These are phyloP conservation scores for Belgica antarctica DNA, from an alignment of 2,888 invertebrate genomes.

Conservation along the genomic window DNA sequence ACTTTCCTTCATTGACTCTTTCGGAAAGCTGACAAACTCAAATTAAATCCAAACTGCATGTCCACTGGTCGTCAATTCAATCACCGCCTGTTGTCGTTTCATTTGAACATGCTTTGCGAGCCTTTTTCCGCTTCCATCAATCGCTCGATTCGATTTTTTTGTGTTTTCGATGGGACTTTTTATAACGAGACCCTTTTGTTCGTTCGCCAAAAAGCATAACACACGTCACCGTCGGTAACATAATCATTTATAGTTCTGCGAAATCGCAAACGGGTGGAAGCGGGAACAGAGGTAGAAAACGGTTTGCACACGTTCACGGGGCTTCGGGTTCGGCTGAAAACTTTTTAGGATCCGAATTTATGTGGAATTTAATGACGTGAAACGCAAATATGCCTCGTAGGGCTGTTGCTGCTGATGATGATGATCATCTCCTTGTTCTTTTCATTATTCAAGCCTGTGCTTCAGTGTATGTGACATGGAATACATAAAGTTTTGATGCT, in stretches of 20 bases:
- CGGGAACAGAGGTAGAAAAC: not conserved
- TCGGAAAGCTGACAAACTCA: too few relatives aligned
- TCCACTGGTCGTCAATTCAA: not conserved
- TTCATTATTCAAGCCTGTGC: conserved; percentile 2
- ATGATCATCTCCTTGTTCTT: conserved; percentile 6
- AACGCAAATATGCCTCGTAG: not conserved
- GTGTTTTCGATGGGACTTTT: not conserved
- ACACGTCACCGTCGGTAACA: conserved; percentile 10
- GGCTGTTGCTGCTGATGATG: conserved; percentile 7
- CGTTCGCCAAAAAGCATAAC: not conserved
- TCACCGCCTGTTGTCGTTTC: conserved; percentile 24
- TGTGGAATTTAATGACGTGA: conserved; percentile 1
- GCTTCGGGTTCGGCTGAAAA: not conserved
- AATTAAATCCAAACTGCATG: too few relatives aligned
- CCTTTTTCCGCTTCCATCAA: not conserved
- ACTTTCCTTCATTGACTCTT: too few relatives aligned
- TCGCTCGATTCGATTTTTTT: not conserved
- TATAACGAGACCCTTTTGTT: conserved; percentile 18
- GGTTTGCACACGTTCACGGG: not conserved
- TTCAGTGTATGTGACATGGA: not conserved
- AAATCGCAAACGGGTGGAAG: not conserved
- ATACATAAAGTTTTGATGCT: not conserved
- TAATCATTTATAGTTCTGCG: conserved; percentile 37
- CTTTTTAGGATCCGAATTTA: not conserved
- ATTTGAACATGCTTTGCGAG: not conserved